Base-by-base conservation (phyloP, 2,113 vertebrate genomes). In the Cromileptes altivelis region DNA sequence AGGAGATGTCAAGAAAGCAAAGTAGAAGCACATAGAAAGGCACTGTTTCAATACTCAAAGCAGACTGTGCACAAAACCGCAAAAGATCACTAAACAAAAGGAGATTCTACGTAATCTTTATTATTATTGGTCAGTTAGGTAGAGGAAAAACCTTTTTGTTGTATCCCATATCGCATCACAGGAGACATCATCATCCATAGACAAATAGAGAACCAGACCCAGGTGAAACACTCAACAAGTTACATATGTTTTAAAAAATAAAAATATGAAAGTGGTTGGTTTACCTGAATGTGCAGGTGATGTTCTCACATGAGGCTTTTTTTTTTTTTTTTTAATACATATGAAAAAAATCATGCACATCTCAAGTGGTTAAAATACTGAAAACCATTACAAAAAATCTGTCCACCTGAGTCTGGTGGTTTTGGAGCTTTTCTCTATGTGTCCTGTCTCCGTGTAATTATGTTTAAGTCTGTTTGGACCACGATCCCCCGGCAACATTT, bases 61-160 rank as follows among this genome's bases (percentile, higher is more conserved):
- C 19, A 61, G n/a, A 1, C 14, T 61, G 23, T 14, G 23, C 37
- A 42, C n/a, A 49, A 17, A 64, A 21, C 1, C 1, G 45, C 21
- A 74, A 42, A 63, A 42, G 40, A 60, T 64, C 61, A 56, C 33
- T 27, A 50, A 56, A n/a, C 42, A 55, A 53, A 63, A 60, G 33
- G 37, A 75, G 75, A 78, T 81, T 92, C 53, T 75, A 76, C 63
- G 49, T 88, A 19, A 76, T 92, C 33, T 93, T 92, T 93, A 89
- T 84, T 88, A 80, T 79, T 90, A 91, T 89, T 86, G 85, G 85
- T 91, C 87, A 88, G 49, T 87, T 86, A 81, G 79, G 85, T 86
- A 89, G 78, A 92, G 91, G 88, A 85, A 81, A 92, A 82, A 75
- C 42, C 17, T 65, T 75, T 80, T 88, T 70, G 75, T 91, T 47